Evolutionary conservation across 1,140 invertebrate genomes (phyloP), one percentile per base, ranked within the genome.

Genomic region (Musca domestica): DNA sequence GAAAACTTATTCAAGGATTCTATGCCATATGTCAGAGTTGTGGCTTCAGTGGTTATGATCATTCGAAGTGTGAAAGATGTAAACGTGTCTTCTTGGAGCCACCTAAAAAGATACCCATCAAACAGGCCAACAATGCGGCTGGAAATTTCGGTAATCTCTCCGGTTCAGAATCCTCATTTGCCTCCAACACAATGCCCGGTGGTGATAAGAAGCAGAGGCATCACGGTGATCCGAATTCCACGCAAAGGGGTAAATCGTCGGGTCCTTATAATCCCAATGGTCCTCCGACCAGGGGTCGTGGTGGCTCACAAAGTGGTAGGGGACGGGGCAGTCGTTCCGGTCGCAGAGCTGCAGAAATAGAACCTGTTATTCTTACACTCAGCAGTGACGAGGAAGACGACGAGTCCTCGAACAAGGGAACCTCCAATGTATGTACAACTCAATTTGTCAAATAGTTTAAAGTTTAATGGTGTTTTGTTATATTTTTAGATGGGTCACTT

Each of bases 11-110:
- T 19, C 85, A 88, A 19, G 90, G 90, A 47, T 88, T 87, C 78
- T 80, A 89, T 58, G 90, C 90, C 19, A 84, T 92, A 1, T 93
- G 91, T 80, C 85, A 87, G 64, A 83, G 84, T 67, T 93, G 91
- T 74, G 91, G 91, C 20, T 88, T 89, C 71, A 86, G 87, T 52
- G 90, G 90, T 15, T 83, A 85, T 72, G 88, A 91, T 76, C 91
- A 92, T 76, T 89, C 87, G 74, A 86, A 85, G 54, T 93, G 91
- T 78, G 83, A 88, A 76, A 85, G 90, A 67, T 87, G 86, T 78
- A 85, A 83, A 74, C 76, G 86, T 72, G 83, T 86, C 69, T 87
- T 87, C 68, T 83, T 83, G 15, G 86, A 87, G 70, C 85, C 86
- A 54, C 85, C 85, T 15, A 87, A 87, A 75, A 83, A 85, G 67